A percentile compares a stretch with the other conserved stretches of the same genome.
phyloP scores from a whole-genome alignment of 2,113 vertebrate species.

The Salvelinus fontinalis region DNA sequence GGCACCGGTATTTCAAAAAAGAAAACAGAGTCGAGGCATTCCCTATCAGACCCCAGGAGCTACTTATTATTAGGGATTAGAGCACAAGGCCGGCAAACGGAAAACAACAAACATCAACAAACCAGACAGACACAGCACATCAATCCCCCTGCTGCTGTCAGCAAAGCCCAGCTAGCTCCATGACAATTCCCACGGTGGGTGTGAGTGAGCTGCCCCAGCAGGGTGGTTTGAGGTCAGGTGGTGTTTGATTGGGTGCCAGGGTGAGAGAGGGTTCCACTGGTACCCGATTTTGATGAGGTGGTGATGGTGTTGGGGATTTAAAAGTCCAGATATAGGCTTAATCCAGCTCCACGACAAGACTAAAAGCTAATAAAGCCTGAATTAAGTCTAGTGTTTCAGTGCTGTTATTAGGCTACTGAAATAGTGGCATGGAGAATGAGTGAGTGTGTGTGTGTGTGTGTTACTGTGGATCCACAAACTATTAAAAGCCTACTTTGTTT shows the following conservation, averaged over 20 bases:
- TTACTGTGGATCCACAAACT: background rate
- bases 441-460: background rate
- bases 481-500: background rate
- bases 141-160: no score
- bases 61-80: no score
- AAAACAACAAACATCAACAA: no score
- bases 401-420: no score
- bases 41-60: no score
- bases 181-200: background rate
- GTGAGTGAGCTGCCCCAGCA: background rate
- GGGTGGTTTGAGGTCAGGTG: background rate
- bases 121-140: no score
- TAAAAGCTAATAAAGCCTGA: no score
- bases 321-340: no score
- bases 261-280: background rate
- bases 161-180: no score
- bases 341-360: no score
- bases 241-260: background rate
- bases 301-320: background rate
- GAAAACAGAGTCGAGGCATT: background rate
- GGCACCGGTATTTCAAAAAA: background rate
- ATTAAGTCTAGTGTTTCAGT: no score
- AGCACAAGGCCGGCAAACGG: no score
- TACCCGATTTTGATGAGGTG: background rate
- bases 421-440: background rate